These are phyloP conservation scores for Moxostoma hubbsi DNA, from an alignment of 2,797 vertebrate genomes.

Conservation along the genomic window DNA sequence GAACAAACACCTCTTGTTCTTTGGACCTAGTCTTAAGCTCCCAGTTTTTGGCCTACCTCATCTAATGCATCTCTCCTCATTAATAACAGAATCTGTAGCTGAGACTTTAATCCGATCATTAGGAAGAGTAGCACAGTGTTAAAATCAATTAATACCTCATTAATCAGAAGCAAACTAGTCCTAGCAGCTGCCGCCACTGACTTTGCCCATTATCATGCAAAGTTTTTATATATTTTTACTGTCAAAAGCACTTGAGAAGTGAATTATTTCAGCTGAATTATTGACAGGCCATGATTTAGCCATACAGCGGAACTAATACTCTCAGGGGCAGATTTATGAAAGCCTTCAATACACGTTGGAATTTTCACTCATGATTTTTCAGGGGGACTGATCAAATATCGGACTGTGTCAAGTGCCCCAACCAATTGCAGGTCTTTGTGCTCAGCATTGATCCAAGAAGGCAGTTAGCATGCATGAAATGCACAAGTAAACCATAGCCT, in stretches of 20 bases:
- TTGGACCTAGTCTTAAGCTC: neutral
- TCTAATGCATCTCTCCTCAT: conserved; percentile 12
- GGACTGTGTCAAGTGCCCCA: conserved; percentile 1
- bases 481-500: conserved; percentile 11
- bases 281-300: conserved; percentile 46
- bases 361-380: conserved; percentile 29
- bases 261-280: conserved; percentile 48
- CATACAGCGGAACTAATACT: conserved; percentile 40
- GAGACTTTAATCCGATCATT: conserved; percentile 44
- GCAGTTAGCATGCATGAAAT: conserved; percentile 14
- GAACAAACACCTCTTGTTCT: neutral
- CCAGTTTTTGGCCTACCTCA: neutral
- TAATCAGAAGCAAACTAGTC: conserved; percentile 46
- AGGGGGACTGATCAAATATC: conserved; percentile 38
- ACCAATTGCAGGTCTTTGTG: conserved; percentile 8
- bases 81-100: conserved; percentile 26
- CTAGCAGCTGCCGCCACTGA: conserved; percentile 12
- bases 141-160: conserved; percentile 51
- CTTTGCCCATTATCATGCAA: conserved; percentile 33
- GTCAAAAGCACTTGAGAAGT: conserved; percentile 40
- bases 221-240: conserved; percentile 41
- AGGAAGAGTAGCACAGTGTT: conserved; percentile 32
- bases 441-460: conserved; percentile 21
- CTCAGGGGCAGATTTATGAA: conserved; percentile 48
- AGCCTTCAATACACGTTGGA: conserved; percentile 35